Evolutionary conservation across 35 echinoderm and acorn worm species (phyloP), one percentile per base, ranked within the genome.

Genomic region (Apostichopus japonicus): DNA sequence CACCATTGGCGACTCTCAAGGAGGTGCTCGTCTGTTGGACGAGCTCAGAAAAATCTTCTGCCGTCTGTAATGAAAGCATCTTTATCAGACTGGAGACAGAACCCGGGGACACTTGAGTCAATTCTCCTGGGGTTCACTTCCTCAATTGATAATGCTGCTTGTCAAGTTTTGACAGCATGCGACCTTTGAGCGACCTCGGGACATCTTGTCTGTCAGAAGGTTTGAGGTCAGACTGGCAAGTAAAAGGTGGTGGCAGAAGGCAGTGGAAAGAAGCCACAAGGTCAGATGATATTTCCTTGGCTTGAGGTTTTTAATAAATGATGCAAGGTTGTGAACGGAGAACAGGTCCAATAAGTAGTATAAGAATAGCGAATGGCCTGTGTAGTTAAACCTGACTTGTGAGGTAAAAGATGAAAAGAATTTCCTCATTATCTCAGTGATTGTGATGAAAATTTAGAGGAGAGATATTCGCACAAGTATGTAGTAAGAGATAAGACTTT

Each of bases 81-180:
- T 79, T 79, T 79, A 79, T 79, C 77, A 24, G 52, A 54, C 79
- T 83, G 79, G 79, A 83, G 79, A 83, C 79, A 83, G 79, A 55
- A 14, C 15, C 79, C 14, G 33, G 16, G 51, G 55, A 83, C 79
- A 83, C 79, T 83, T 83, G 79, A 83, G 21, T 56, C 16, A 54
- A 83, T 83, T 83, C 79, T 83, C 79, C 79, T 83, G 79, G 79
- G 79, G 79, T 83, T 83, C 51, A 53, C 79, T 54, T 83, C 79
- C 27, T 56, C 79, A 83, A 22, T 83, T 83, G 79, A 83, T 83
- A 83, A 83, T 53, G 21, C 79, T 55, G 27, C 24, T 83, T 54
- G 51, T 83, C 79, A 83, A 83, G 52, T 57, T 83, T 55, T 83
- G 79, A 83, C 79, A 83, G 79, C 79, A 83, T 55, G 27, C 51